Percentiles rank a stretch among this genome's conserved stretches.
These are phyloP conservation scores for Pseudochirops cupreus DNA, from an alignment of 2,797 vertebrate genomes.

Conservation along the genomic window DNA sequence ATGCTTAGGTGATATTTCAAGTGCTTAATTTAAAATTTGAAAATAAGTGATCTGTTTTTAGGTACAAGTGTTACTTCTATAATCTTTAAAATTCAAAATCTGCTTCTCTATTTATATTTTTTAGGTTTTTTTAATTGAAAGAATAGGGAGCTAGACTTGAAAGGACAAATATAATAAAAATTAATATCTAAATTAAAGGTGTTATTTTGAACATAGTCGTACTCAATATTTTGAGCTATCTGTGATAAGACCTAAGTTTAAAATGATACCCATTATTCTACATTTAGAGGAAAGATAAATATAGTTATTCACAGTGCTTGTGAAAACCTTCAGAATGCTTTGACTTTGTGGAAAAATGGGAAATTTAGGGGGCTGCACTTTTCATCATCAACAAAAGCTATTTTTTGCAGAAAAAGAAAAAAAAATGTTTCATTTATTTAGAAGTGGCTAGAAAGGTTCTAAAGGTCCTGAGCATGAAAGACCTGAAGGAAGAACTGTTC, in stretches of 20 bases:
- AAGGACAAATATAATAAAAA: conserved; percentile 18
- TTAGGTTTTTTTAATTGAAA: conserved; percentile 29
- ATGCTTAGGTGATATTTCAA: conserved; percentile 53
- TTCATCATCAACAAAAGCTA: conserved; percentile 82
- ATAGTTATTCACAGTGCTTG: conserved; percentile 78
- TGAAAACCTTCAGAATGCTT: conserved; percentile 80
- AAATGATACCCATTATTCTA: conserved; percentile 75
- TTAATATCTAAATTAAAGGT: conserved; percentile 23
- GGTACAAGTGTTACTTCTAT: conserved; percentile 7
- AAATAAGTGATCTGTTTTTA: conserved; percentile 47
- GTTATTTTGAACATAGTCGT: conserved; percentile 13
- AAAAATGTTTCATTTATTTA: conserved; percentile 82
- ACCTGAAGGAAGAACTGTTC: conserved; percentile 76
- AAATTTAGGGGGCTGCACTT: conserved; percentile 81
- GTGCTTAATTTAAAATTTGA: conserved; percentile 41
- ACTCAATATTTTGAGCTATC: conserved; percentile 63
- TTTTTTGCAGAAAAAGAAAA: conserved; percentile 80
- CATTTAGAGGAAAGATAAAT: conserved; percentile 76
- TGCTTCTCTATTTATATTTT: conserved; percentile 27
- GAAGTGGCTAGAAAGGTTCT: conserved; percentile 75
- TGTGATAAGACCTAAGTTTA: conserved; percentile 34
- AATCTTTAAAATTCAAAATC: background rate
- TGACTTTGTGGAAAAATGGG: conserved; percentile 78
- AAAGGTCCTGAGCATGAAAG: conserved; percentile 79
- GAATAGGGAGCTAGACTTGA: conserved; percentile 45